Conservation (phyloP, 2,888 invertebrate species). For the Lomographa bimaculata region DNA sequence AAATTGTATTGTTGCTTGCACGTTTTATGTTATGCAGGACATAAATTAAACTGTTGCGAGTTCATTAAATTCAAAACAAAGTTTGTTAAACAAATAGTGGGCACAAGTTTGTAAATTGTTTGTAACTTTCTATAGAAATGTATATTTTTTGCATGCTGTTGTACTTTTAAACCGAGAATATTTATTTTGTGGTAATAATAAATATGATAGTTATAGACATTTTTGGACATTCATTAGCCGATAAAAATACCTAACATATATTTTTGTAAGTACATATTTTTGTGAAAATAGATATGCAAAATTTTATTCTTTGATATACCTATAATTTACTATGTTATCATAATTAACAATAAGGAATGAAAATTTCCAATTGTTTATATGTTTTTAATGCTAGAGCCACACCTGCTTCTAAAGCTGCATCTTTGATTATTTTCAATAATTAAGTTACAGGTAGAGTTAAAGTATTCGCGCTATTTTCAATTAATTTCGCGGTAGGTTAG, state of each 20-base stretch:
- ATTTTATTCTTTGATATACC: constrained; percentile 16
- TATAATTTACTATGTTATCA: constrained; percentile 3
- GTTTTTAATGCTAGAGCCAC: neutral
- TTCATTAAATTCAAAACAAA: constrained; percentile 4
- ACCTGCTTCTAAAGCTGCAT: no score
- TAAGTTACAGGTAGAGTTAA: no score
- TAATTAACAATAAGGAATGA: no score
- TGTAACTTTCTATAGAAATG: constrained; percentile 27
- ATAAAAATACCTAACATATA: constrained; percentile 23
- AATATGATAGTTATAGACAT: constrained; percentile 8
- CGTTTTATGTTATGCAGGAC: constrained; percentile 65
- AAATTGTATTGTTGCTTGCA: constrained; percentile 33
- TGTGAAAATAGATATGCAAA: constrained; percentile 6
- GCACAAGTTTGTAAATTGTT: constrained; percentile 32
- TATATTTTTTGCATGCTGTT: constrained; percentile 48
- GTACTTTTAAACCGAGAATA: constrained; percentile 41
- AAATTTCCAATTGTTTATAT: constrained; percentile 9
- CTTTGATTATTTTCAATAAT: no score
- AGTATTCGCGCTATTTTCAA: no score
- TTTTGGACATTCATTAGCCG: constrained; percentile 17
- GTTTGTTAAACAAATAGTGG: constrained; percentile 18
- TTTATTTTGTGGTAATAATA: constrained; percentile 48
- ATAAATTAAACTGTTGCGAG: constrained; percentile 54
- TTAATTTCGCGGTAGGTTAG: no score
- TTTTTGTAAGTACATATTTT: constrained; percentile 37